A percentile compares a stretch with the other conserved stretches of the same genome.
These are phyloP conservation scores for Drosophila meridiana DNA, from an alignment of 2,888 invertebrate species.

Conservation along the genomic window DNA sequence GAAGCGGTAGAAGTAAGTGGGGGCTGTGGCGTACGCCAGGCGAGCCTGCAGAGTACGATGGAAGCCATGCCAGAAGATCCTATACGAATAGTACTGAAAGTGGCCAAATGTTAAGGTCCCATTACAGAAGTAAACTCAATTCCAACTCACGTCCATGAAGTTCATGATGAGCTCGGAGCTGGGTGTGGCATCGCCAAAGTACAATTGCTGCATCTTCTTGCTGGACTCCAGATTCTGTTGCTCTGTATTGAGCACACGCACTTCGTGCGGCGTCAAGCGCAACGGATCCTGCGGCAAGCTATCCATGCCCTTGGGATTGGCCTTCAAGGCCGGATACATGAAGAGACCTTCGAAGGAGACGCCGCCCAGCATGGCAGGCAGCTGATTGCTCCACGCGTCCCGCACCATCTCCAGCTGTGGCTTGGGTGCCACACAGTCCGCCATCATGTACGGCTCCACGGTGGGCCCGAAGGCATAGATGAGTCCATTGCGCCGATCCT, in stretches of 20 bases:
- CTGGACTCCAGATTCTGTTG: conserved; percentile 74
- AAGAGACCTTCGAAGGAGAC: conserved; percentile 82
- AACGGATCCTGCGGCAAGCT: conserved; percentile 52
- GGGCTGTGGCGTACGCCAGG: conserved; percentile 58
- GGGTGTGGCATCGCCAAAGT: conserved; percentile 73
- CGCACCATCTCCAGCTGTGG: conserved; percentile 77
- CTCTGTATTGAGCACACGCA: conserved; percentile 39
- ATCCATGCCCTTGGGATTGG: conserved; percentile 55
- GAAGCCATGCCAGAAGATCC: conserved; percentile 80
- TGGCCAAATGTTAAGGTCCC: background rate
- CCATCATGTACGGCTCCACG: conserved; percentile 79
- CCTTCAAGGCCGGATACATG: conserved; percentile 71
- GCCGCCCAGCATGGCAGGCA: conserved; percentile 82
- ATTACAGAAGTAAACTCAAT: background rate
- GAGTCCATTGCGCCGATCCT: conserved; percentile 72
- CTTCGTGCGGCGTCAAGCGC: conserved; percentile 58
- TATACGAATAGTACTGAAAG: conserved; percentile 76
- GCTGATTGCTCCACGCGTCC: conserved; percentile 79
- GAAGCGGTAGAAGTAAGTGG: conserved; percentile 81
- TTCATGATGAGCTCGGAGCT: conserved; percentile 41
- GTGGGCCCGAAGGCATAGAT: conserved; percentile 80
- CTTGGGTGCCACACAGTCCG: conserved; percentile 76
- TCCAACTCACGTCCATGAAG: conserved; percentile 60
- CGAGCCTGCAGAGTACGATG: conserved; percentile 74
- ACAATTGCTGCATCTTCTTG: conserved; percentile 67